Evolutionary conservation across 2,113 vertebrate genomes (phyloP), one percentile per base, ranked within the genome.

Genomic region (Caranx ignobilis): DNA sequence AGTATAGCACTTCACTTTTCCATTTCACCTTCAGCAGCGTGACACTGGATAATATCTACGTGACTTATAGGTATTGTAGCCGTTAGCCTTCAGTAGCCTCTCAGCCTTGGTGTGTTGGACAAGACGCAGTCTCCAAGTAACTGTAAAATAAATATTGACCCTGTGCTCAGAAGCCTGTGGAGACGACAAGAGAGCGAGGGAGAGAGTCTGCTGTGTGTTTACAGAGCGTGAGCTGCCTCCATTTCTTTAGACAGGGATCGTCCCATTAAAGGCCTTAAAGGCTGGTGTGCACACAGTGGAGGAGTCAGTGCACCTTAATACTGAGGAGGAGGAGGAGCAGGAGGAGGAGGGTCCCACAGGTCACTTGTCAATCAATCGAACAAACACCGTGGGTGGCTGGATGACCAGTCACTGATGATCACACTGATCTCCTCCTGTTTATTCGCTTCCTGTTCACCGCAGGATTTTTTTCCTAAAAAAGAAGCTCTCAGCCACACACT

Each of bases 101-200:
- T 15, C 35, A 6, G 19, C 54, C 26, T 26, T 8, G 18, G 26
- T 64, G 21, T 73, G 64, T 52, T 78, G 57, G 66, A 71, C 32
- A n/a, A 26, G 66, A 48, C 54, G 43, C 67, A 18, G 79, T 73
- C 75, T 72, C 79, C 64, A 73, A 80, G 86, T 72, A 60, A 82
- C 79, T 61, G 74, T 55, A 82, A 68, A 43, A 72, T 83, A 88
- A 91, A 93, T 86, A 92, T 82, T 89, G 83, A 85, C 75, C 57
- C 35, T 54, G 55, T 1, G 12, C 64, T 70, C 54, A 59, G 72
- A 31, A 34, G 66, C 43, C 69, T 37, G 69, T 48, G 45, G 41
- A 57, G 43, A 77, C 6, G 50, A 50, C 9, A 66, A 62, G 78
- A 2, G 57, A 3, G 37, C n/a, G 72, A 47, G 57, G 59, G 39